Conservation (phyloP, 2,113 vertebrate genomes). For the Aptenodytes forsteri region DNA sequence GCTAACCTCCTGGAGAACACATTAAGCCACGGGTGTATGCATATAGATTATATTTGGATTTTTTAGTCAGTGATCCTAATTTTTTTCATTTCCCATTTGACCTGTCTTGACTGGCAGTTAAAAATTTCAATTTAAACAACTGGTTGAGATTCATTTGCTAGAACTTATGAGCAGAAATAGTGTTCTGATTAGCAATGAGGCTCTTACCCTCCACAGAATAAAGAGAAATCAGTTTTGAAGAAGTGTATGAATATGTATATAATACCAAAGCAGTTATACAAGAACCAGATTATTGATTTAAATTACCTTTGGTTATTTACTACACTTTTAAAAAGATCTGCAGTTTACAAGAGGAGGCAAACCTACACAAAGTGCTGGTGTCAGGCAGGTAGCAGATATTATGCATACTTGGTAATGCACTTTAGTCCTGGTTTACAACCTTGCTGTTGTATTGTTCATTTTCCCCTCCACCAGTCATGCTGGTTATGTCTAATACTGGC, state of each 20-base stretch:
- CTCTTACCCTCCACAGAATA: slow-evolving; percentile 62
- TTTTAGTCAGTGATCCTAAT: background rate
- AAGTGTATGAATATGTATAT: slow-evolving; percentile 53
- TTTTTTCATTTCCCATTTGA: slow-evolving; percentile 48
- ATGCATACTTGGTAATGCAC: background rate
- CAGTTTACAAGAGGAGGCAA: background rate
- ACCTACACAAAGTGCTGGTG: background rate
- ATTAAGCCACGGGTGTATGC: background rate
- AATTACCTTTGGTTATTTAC: slow-evolving; percentile 24
- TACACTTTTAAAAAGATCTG: background rate
- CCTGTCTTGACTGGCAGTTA: slow-evolving; percentile 26
- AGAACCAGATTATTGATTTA: slow-evolving; percentile 50
- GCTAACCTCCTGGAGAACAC: background rate
- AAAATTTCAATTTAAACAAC: slow-evolving; percentile 53
- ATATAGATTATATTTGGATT: background rate
- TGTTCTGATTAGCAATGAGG: slow-evolving; percentile 59
- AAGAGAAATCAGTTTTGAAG: slow-evolving; percentile 48
- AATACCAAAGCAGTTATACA: slow-evolving; percentile 20
- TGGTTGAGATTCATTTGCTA: slow-evolving; percentile 47
- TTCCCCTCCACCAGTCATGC: background rate
- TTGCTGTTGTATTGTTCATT: background rate
- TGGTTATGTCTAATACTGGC: background rate
- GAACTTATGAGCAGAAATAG: slow-evolving; percentile 48
- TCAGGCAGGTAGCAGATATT: background rate
- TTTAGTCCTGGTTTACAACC: background rate